Conservation (phyloP, 1,140 invertebrate genomes). For the Nautilus pompilius region DNA sequence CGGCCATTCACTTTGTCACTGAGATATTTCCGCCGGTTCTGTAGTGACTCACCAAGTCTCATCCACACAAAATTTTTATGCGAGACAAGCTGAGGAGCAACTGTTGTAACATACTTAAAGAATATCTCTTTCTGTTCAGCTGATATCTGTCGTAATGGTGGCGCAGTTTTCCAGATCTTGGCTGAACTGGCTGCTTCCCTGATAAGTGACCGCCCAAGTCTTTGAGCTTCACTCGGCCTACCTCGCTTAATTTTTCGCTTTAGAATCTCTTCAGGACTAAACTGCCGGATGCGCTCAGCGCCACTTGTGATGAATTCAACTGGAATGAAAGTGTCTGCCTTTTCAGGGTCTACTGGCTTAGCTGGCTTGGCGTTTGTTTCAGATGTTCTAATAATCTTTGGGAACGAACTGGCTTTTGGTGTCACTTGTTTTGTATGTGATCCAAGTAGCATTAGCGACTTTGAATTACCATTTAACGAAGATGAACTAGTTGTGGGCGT, state of each 20-base stretch:
- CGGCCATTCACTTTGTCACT: conserved; percentile 24
- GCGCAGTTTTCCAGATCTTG: conserved; percentile 23
- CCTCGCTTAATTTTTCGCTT: conserved; percentile 16
- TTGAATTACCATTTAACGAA: too few species aligned
- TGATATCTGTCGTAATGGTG: conserved; percentile 20
- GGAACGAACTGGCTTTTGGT: too few species aligned
- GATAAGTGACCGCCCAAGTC: conserved; percentile 21
- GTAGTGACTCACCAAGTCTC: conserved; percentile 25
- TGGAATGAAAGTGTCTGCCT: too few species aligned
- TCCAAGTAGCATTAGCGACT: too few species aligned
- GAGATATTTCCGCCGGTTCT: conserved; percentile 28
- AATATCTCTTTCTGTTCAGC: conserved; percentile 15
- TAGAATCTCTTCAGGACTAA: conserved; percentile 18
- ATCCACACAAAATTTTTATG: conserved; percentile 20
- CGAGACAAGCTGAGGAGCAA: conserved; percentile 20
- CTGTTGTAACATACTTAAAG: conserved; percentile 14
- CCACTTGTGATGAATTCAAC: too few species aligned
- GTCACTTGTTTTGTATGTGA: too few species aligned
- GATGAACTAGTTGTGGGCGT: too few species aligned
- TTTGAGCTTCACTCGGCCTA: conserved; percentile 21
- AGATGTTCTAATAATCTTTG: too few species aligned
- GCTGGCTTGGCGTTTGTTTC: too few species aligned
- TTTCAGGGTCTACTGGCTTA: too few species aligned
- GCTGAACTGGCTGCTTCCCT: conserved; percentile 26
- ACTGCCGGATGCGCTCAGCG: conserved; percentile 6